A percentile compares a stretch with the other conserved stretches of the same genome.
Conservation (phyloP, 2,888 invertebrate species). For the Eristalinus sepulchralis region DNA sequence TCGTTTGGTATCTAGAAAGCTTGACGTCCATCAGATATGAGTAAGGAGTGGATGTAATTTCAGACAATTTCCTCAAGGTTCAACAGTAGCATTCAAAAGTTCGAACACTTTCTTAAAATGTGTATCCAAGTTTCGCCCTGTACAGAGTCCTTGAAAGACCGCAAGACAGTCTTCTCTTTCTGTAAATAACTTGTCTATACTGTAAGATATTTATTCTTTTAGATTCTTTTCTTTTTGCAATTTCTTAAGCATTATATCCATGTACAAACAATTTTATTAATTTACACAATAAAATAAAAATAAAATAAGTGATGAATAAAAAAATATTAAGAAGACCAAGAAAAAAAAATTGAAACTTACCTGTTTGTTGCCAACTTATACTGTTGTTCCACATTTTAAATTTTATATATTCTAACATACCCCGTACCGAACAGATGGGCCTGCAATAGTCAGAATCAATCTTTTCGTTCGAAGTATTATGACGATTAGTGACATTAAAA, state of each 20-base stretch:
- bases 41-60: too few species aligned
- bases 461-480: constrained; percentile 98
- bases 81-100: not conserved
- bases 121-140: constrained; percentile 26
- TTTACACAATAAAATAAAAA: constrained; percentile 28
- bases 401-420: constrained; percentile 66
- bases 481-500: constrained; percentile 99
- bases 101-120: not conserved
- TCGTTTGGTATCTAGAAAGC: too few species aligned
- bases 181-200: constrained; percentile 54
- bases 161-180: not conserved
- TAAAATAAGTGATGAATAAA: not conserved
- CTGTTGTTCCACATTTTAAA: constrained; percentile 66
- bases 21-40: too few species aligned
- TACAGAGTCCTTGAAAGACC: not conserved
- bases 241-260: constrained; percentile 9
- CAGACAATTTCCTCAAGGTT: too few species aligned
- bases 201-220: constrained; percentile 53
- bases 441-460: constrained; percentile 98
- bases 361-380: constrained; percentile 61
- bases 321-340: not conserved
- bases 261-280: constrained; percentile 18
- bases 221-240: constrained; percentile 12
- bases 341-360: constrained; percentile 30
- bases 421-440: constrained; percentile 88